phyloP scores from a whole-genome alignment of 2,797 vertebrate species.

The Myotis pilosus region DNA sequence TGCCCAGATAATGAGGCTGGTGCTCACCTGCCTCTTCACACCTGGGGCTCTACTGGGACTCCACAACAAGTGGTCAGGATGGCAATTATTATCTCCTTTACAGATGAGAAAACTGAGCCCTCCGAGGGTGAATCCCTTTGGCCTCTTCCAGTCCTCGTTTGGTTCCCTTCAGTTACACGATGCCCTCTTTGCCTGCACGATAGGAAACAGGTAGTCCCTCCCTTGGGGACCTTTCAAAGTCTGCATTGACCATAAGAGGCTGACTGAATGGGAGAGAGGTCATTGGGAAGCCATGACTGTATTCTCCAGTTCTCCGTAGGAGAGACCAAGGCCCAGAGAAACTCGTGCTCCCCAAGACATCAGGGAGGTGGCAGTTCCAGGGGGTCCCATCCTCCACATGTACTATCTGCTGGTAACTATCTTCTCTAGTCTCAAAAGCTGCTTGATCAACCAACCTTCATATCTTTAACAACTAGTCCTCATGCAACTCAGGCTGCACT shows the following conservation, averaged over 20 bases:
- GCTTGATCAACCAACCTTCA: neutral
- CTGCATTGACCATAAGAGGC: neutral
- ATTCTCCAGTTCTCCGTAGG: neutral
- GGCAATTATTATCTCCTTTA: neutral
- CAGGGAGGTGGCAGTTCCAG: neutral
- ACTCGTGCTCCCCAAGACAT: neutral
- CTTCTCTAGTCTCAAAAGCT: neutral
- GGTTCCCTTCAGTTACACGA: neutral
- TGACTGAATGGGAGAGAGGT: neutral
- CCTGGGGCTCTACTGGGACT: neutral
- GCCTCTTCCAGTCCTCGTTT: neutral
- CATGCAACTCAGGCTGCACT: neutral
- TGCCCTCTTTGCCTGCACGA: fast-evolving
- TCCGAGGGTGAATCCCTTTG: neutral
- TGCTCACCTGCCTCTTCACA: neutral
- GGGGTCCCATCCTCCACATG: neutral
- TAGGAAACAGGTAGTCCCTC: neutral
- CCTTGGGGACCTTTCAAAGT: neutral
- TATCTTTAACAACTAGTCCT: neutral
- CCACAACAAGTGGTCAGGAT: neutral
- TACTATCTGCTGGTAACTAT: neutral
- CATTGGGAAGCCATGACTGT: neutral
- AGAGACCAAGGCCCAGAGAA: neutral
- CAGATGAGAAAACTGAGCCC: neutral
- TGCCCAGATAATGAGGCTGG: neutral